Evolutionary conservation across 2,113 vertebrate genomes (phyloP).

Genomic region (Platysteira castanea): DNA sequence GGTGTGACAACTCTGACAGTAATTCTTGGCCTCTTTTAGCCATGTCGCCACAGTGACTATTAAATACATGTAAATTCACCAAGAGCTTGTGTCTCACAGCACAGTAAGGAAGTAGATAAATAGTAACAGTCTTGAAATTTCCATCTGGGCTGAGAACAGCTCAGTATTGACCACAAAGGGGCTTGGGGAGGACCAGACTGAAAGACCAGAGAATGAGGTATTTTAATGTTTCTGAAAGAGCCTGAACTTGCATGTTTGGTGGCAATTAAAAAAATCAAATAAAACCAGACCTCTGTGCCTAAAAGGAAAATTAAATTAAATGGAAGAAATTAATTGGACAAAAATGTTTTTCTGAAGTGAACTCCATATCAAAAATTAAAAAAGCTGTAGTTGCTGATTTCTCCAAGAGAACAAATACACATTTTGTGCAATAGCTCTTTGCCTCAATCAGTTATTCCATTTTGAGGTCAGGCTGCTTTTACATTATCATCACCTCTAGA

Average conservation of each 20-base stretch:
- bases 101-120: background rate
- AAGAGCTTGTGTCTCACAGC: background rate
- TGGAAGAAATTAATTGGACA: background rate
- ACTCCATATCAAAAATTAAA: background rate
- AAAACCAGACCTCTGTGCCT: background rate
- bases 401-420: background rate
- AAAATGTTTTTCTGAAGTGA: background rate
- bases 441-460: background rate
- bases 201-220: background rate
- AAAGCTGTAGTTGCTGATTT: background rate
- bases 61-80: background rate
- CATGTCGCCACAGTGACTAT: background rate
- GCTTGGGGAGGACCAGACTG: background rate
- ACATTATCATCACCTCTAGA: constrained; percentile 23
- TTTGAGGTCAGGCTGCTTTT: constrained; percentile 42
- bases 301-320: background rate
- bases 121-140: background rate
- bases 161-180: background rate
- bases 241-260: background rate
- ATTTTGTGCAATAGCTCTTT: background rate
- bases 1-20: background rate
- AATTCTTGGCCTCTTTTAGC: background rate
- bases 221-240: background rate
- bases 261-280: background rate
- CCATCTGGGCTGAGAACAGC: background rate